Evolutionary conservation across 2,797 vertebrate species (phyloP), one percentile per base, ranked within the genome.

Genomic region (Sorex maritimensis): DNA sequence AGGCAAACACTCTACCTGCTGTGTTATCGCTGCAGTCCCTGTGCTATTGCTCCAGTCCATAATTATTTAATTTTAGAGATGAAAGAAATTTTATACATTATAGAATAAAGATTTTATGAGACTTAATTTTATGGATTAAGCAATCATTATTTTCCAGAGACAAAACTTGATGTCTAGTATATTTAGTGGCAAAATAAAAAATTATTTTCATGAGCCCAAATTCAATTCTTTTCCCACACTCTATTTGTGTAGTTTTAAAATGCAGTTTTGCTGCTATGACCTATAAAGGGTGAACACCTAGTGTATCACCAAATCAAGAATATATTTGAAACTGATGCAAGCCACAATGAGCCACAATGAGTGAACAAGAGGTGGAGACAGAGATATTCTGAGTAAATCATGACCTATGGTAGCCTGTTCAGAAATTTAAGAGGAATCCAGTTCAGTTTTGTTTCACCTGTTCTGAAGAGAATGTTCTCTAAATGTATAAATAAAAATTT

Each of bases 101-200:
- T 30, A 1, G 1, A 92, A 86, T 58, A 86, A 44, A 85, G 52
- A 15, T 52, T 52, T 52, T 52, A 52, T 52, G 11, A 52, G 49
- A 52, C 11, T 52, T 52, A 71, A 61, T 41, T 52, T 87, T 85
- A 69, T 41, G 65, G n/a, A 49, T 72, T 0, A 44, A 24, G 2
- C 2, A 92, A 3, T 81, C 3, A 63, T 61, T 55, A 46, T 88
- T 80, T 92, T 77, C 67, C 15, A 86, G 30, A 46, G 55, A 41
- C 86, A 44, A 81, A 95, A 41, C 75, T 63, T 19, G 17, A 63
- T 63, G 61, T 63, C 61, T 63, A 63, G 61, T 17, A 63, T 63
- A 63, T 14, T 63, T 19, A 11, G 49, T 81, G 6, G 7, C 28
- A 93, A 87, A 92, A 52, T 52, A 24, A 67, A 63, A 84, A 63